These are phyloP conservation scores for Melanchra persicariae DNA, from an alignment of 2,888 invertebrate genomes.

Conservation along the genomic window DNA sequence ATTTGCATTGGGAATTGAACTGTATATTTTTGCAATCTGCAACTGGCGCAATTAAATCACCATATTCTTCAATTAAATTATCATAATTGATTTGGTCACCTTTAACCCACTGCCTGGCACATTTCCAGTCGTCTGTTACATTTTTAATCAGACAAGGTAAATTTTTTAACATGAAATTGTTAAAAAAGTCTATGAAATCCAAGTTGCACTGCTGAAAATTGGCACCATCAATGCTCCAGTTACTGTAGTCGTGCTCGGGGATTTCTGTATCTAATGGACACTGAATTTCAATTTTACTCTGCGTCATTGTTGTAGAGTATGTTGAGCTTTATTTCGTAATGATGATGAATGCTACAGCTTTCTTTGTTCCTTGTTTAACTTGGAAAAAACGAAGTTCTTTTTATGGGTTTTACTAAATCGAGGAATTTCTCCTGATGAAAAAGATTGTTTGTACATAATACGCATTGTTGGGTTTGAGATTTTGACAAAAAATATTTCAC, in stretches of 20 bases:
- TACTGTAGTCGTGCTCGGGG: constrained; percentile 47
- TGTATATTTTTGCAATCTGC: constrained; percentile 94
- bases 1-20: constrained; percentile 94
- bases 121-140: constrained; percentile 92
- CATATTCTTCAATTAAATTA: constrained; percentile 91
- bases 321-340: not conserved
- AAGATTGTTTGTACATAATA: not conserved
- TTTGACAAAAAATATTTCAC: not conserved
- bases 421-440: not conserved
- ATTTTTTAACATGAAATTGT: constrained; percentile 82
- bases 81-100: constrained; percentile 91
- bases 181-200: constrained; percentile 91
- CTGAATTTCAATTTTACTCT: constrained; percentile 71
- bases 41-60: constrained; percentile 93
- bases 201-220: constrained; percentile 49
- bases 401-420: constrained; percentile 3
- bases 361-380: constrained; percentile 16
- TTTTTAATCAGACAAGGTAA: constrained; percentile 93
- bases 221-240: constrained; percentile 37
- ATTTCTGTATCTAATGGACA: constrained; percentile 34
- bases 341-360: constrained; percentile 6
- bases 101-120: constrained; percentile 91
- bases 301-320: constrained; percentile 8
- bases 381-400: constrained; percentile 2
- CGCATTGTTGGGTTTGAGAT: constrained; percentile 3